Evolutionary conservation across 1,140 invertebrate genomes (phyloP).

Genomic region (Papilio xuthus): DNA sequence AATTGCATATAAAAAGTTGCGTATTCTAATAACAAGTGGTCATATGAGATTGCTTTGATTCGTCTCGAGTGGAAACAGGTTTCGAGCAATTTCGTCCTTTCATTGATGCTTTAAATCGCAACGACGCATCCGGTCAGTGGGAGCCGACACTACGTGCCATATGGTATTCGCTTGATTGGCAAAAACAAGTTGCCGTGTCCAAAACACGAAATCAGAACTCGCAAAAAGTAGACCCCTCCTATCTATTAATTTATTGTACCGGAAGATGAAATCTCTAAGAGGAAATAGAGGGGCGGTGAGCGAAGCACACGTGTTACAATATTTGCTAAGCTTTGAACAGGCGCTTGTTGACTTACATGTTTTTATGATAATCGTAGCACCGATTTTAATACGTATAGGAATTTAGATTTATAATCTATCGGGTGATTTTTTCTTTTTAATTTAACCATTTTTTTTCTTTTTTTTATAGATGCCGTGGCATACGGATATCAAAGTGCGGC

Average conservation of each 20-base stretch:
- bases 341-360: conserved; percentile 70
- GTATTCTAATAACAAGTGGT: conserved; percentile 71
- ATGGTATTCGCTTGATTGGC: conserved; percentile 51
- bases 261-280: conserved; percentile 79
- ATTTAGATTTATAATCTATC: conserved; percentile 2
- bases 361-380: conserved; percentile 57
- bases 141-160: conserved; percentile 53
- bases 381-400: neutral
- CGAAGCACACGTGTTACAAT: conserved; percentile 79
- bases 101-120: conserved; percentile 56
- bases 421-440: neutral
- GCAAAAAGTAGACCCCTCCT: conserved; percentile 66
- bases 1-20: conserved; percentile 72
- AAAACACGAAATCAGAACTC: conserved; percentile 57
- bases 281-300: conserved; percentile 76
- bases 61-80: conserved; percentile 68
- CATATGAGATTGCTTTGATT: conserved; percentile 58
- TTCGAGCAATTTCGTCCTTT: conserved; percentile 48
- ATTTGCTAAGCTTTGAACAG: conserved; percentile 76
- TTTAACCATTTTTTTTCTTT: conserved; percentile 51
- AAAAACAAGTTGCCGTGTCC: conserved; percentile 58
- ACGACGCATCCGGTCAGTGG: conserved; percentile 66
- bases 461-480: conserved; percentile 69
- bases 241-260: conserved; percentile 75
- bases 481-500: conserved; percentile 76